phyloP scores from a whole-genome alignment of 2,113 vertebrate genomes.

The Ailuropoda melanoleuca region DNA sequence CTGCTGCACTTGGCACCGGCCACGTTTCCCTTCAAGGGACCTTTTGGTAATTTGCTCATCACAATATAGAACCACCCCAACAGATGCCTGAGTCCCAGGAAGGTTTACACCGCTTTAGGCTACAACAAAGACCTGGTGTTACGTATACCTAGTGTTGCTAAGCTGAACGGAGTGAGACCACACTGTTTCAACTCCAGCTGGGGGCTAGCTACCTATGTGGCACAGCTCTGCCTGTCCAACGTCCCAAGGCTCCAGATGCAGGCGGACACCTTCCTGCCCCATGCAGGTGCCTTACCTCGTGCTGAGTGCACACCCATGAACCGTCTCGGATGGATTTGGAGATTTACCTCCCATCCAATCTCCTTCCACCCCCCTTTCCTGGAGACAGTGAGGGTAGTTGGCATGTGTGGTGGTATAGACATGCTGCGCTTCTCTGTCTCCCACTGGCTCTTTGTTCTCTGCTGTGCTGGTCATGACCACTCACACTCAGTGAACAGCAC shows the following conservation, averaged over 20 bases:
- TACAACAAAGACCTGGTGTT: accelerated
- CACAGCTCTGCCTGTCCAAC: background rate
- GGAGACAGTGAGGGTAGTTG: accelerated
- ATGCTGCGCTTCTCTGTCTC: too few relatives aligned
- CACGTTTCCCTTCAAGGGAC: background rate
- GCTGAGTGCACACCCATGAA: accelerated
- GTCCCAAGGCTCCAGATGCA: background rate
- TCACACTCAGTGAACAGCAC: too few relatives aligned
- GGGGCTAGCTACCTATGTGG: accelerated
- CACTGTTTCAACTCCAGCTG: accelerated
- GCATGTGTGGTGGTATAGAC: accelerated
- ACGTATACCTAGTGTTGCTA: accelerated
- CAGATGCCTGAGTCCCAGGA: background rate
- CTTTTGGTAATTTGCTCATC: too few relatives aligned
- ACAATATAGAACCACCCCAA: background rate
- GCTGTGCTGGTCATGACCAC: background rate
- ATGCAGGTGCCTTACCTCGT: accelerated
- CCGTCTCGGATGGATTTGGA: accelerated
- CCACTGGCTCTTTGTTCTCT: background rate
- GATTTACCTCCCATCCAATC: background rate
- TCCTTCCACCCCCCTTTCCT: background rate
- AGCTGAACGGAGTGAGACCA: accelerated
- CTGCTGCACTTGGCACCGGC: background rate
- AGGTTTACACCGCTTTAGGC: accelerated
- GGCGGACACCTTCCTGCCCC: too few relatives aligned